Percentiles rank a stretch among this genome's conserved stretches.
phyloP scores from a whole-genome alignment of 1,140 invertebrate species.

The Drosophila oshimai region DNA sequence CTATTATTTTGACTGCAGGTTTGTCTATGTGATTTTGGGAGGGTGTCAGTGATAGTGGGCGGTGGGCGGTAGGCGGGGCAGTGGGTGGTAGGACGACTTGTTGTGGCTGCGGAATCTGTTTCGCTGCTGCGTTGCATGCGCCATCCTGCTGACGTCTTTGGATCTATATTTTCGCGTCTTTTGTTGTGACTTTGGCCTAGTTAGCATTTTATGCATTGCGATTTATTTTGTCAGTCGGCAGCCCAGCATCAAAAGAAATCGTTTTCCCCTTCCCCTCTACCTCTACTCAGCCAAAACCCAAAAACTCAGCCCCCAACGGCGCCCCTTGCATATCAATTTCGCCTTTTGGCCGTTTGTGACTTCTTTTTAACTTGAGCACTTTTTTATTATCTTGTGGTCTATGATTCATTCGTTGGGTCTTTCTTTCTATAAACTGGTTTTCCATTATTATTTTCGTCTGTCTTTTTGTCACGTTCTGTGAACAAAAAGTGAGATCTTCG shows the following conservation, averaged over 20 bases:
- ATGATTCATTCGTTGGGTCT: slow-evolving; percentile 59
- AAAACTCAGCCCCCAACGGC: slow-evolving; percentile 11
- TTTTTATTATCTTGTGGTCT: slow-evolving; percentile 37
- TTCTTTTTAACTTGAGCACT: slow-evolving; percentile 28
- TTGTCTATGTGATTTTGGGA: background rate
- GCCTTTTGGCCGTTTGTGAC: slow-evolving; percentile 20
- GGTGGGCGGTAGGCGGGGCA: background rate
- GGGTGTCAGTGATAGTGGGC: background rate
- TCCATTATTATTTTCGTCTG: slow-evolving; percentile 42
- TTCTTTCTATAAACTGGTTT: slow-evolving; percentile 69
- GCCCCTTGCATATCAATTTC: slow-evolving; percentile 67
- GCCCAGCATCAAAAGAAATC: slow-evolving; percentile 7
- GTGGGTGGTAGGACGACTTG: background rate
- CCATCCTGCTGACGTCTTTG: slow-evolving; percentile 72
- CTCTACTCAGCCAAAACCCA: too few relatives aligned
- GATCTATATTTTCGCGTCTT: slow-evolving; percentile 51
- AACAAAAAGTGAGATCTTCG: slow-evolving; percentile 70
- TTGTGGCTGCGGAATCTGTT: slow-evolving; percentile 1
- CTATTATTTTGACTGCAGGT: background rate
- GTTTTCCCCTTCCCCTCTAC: background rate
- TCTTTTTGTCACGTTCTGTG: slow-evolving; percentile 71
- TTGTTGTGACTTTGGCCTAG: slow-evolving; percentile 60
- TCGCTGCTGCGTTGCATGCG: slow-evolving; percentile 21
- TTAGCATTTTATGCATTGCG: slow-evolving; percentile 42
- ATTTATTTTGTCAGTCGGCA: slow-evolving; percentile 33